Base-by-base conservation (phyloP, 2,888 invertebrate genomes). In the Strigamia transsilvanica region DNA sequence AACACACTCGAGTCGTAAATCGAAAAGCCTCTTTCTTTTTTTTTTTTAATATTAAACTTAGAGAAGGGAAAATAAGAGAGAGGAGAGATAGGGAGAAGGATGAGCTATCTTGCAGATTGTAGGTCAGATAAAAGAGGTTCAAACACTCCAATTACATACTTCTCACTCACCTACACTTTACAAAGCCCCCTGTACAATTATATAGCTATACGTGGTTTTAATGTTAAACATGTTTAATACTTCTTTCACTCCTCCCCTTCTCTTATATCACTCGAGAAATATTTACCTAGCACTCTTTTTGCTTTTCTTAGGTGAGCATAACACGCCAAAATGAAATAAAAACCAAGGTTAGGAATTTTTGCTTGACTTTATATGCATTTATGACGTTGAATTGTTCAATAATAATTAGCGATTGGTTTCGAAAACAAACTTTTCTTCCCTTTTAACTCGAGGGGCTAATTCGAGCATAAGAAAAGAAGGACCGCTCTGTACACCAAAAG, bases 81-180 rank as follows among this genome's bases (percentile, higher is more conserved):
- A 6, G 73, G 2, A 4, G 32, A 32, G 32, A 32, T 32, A 15
- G 73, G 32, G 73, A 38, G 61, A 10, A 27, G 73, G 73, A 73
- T 27, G 73, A 73, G 73, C 23, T 73, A 73, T 73, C 73, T 73
- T 13, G 27, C 10, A 32, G 73, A 73, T 73, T 73, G 73, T 32
- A 27, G 32, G 73, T 73, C 73, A 73, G 73, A 73, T 73, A 73
- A 73, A 56, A 73, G 73, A 73, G 73, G 32, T 73, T 73, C 73
- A 73, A 73, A 73, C 73, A 73, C 73, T 73, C 73, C 73, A 73
- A 73, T 73, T 73, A 73, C 73, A 73, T 73, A 73, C 73, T 73
- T 73, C 73, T 73, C 73, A 73, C 73, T 73, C 73, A 73, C 73
- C 73, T 73, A 73, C 73, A 73, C 73, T 73, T 73, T 73, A 73